phyloP scores from a whole-genome alignment of 64 coral and sea anemone genomes.

The Porites lutea region DNA sequence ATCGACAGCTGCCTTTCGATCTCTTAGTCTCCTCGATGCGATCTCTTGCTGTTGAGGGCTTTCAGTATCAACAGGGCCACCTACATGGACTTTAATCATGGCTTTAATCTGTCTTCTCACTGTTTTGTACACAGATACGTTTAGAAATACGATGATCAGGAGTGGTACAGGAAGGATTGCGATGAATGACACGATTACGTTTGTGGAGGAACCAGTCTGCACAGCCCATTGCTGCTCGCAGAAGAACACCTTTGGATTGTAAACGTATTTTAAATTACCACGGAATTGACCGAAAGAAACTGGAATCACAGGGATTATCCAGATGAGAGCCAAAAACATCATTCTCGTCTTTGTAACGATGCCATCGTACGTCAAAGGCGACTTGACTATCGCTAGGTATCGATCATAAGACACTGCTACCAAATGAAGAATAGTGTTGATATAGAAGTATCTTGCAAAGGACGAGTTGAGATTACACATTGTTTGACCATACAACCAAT shows the following conservation, averaged over 20 bases:
- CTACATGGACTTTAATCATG: not conserved
- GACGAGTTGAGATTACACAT: not conserved
- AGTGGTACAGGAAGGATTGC: not conserved
- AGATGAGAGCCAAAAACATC: not conserved
- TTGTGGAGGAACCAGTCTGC: not conserved
- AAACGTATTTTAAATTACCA: not conserved
- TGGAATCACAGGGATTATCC: not conserved
- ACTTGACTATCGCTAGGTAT: not conserved
- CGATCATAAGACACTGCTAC: constrained; percentile 9
- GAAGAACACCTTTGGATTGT: not conserved
- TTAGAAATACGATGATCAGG: not conserved
- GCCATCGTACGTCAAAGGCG: not conserved
- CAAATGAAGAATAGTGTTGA: constrained; percentile 5
- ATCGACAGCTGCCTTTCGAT: constrained; percentile 19
- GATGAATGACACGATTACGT: not conserved
- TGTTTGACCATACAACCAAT: not conserved
- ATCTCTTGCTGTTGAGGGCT: not conserved
- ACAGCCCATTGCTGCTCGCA: not conserved
- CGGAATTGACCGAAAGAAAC: not conserved
- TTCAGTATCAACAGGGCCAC: not conserved
- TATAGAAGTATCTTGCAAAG: not conserved
- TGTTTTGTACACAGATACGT: not conserved
- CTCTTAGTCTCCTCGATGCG: not conserved
- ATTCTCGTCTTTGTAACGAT: not conserved
- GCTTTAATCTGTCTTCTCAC: not conserved